These are phyloP conservation scores for Hippocampus guttulatus DNA, from an alignment of 2,113 vertebrate genomes.

Conservation along the genomic window DNA sequence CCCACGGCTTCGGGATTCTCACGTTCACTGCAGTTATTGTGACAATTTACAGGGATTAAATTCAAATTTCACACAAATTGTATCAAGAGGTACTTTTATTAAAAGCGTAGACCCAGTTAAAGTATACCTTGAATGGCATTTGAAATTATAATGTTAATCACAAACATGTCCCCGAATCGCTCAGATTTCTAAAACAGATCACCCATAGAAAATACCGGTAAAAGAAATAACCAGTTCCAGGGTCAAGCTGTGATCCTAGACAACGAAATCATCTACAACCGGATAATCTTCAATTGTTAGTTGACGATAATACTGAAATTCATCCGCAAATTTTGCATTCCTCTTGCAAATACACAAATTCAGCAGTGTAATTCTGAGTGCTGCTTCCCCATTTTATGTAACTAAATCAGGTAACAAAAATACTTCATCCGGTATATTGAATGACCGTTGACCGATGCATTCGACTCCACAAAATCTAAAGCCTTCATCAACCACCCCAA, in stretches of 20 bases:
- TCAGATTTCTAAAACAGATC: neutral
- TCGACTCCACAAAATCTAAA: slow-evolving; percentile 22
- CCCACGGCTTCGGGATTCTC: slow-evolving; percentile 19
- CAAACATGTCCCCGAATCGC: neutral
- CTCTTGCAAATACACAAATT: neutral
- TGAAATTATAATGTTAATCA: neutral
- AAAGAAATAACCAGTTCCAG: neutral
- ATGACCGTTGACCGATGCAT: slow-evolving; percentile 30
- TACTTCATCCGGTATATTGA: slow-evolving; percentile 3
- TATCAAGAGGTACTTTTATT: neutral
- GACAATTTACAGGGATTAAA: slow-evolving; percentile 15
- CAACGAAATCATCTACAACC: neutral
- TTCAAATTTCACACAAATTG: neutral
- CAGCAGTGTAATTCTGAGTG: neutral
- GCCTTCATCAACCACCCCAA: slow-evolving; percentile 14
- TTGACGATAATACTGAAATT: neutral
- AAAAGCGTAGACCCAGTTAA: neutral
- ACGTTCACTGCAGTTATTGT: slow-evolving; percentile 7
- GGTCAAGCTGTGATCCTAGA: neutral
- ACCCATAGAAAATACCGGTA: neutral
- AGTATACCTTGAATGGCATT: neutral
- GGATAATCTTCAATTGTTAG: neutral
- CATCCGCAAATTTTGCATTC: neutral
- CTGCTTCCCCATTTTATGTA: neutral
- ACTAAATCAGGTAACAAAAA: neutral